phyloP scores from a whole-genome alignment of 2,113 vertebrate genomes.

The Alosa alosa region DNA sequence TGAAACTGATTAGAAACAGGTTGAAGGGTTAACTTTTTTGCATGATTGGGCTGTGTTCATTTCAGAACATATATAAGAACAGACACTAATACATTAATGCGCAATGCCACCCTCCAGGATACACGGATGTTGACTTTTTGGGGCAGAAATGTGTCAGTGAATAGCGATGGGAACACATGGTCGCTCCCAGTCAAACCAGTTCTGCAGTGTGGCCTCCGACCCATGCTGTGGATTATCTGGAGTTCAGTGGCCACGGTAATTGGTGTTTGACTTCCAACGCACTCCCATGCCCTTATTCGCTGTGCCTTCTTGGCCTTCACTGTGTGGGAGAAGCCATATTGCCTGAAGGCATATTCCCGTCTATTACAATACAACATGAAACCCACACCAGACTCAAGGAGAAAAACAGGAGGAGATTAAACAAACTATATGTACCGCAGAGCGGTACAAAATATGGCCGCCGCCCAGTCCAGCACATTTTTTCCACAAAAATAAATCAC shows the following conservation, averaged over 20 bases:
- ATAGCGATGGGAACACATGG: background rate
- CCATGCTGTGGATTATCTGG: conserved; percentile 37
- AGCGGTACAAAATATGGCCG: too few species aligned
- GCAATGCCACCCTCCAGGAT: background rate
- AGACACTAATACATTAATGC: background rate
- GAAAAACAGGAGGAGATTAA: background rate
- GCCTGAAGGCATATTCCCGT: background rate
- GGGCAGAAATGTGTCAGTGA: background rate
- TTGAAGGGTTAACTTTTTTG: background rate
- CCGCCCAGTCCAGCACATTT: too few species aligned
- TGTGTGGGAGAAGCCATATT: background rate
- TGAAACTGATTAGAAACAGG: background rate
- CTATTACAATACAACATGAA: background rate
- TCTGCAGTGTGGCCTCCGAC: background rate
- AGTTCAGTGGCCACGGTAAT: conserved; percentile 57
- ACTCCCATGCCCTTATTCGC: background rate
- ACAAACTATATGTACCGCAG: too few species aligned
- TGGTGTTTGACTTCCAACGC: conserved; percentile 60
- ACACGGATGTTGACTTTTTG: background rate
- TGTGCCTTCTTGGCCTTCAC: background rate
- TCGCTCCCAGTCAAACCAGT: background rate
- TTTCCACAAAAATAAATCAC: too few species aligned
- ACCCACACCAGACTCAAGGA: background rate
- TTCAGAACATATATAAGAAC: background rate
- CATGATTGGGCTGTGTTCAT: background rate